Evolutionary conservation across 1,140 invertebrate genomes (phyloP), one percentile per base, ranked within the genome.

Genomic region (Drosophila pruinosa): DNA sequence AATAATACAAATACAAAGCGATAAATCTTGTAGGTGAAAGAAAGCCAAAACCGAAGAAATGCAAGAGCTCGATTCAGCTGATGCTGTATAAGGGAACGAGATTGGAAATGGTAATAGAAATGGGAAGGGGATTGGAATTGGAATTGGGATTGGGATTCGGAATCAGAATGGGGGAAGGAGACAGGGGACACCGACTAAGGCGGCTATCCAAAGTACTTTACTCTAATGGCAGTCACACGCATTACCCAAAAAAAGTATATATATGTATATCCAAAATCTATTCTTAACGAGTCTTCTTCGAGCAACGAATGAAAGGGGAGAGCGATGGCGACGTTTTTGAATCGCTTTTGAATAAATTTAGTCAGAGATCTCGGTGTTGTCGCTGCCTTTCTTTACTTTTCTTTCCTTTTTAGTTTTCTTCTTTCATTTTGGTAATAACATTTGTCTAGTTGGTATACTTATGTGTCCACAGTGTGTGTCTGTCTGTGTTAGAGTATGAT

Each of bases 11-110:
- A 90, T 91, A 80, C 78, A 82, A 69, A 70, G 89, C 74, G 61
- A 90, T 89, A 89, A 91, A 89, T 91, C 82, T 81, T 85, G 79
- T 80, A 85, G 85, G 89, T 90, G 80, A 90, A 89, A 90, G 83
- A 85, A 78, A 85, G 77, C 58, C 68, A 53, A 54, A 53, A 73
- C 15, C 63, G 38, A 59, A 70, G 65, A 78, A 62, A 72, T 57
- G 71, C 41, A 48, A 72, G 56, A 61, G 48, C 21, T 41, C 65
- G 48, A 38, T 22, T 8, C 34, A 43, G 47, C 19, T 56, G 77
- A 58, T 69, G 76, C 67, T 59, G 63, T 43, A 31, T 39, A 41
- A 53, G 22, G 34, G 36, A 41, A 45, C 45, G 45, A 38, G 22
- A 41, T 26, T 63, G 45, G 24, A 24, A 54, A 54, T 38, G 15